These are phyloP conservation scores for Limosa lapponica DNA, from an alignment of 2,797 vertebrate genomes.

Conservation along the genomic window DNA sequence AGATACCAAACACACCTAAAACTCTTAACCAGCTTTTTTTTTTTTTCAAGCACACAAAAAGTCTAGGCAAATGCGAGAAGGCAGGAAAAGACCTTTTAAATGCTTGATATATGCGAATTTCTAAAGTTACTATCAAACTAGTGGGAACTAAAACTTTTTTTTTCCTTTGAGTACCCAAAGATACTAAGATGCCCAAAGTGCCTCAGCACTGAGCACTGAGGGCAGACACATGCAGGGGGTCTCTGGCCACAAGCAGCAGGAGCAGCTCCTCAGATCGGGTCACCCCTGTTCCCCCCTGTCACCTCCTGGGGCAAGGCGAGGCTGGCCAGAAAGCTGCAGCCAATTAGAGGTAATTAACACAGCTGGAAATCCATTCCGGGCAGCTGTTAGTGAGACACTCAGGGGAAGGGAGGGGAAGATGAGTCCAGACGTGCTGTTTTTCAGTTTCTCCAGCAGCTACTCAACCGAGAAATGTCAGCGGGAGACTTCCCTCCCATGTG, in stretches of 20 bases:
- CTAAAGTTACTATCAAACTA: not conserved
- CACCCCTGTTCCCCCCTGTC: not conserved
- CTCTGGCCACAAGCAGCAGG: not conserved
- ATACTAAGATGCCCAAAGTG: not conserved
- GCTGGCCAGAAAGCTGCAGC: not conserved
- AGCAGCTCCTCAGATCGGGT: not conserved
- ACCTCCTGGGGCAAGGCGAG: not conserved
- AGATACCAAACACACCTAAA: not conserved
- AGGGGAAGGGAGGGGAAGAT: not conserved
- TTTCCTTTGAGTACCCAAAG: not conserved
- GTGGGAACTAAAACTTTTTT: not conserved
- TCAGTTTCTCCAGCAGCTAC: not conserved
- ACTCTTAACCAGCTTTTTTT: not conserved
- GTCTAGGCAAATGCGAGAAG: too few relatives aligned
- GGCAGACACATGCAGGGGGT: not conserved
- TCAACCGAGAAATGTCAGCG: not conserved
- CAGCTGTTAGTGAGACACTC: not conserved
- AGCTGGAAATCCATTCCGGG: not conserved
- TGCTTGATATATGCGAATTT: not conserved
- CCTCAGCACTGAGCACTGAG: not conserved
- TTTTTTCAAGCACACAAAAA: not conserved
- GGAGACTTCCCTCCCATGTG: not conserved
- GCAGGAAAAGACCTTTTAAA: too few relatives aligned
- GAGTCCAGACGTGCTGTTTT: not conserved
- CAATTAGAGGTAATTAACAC: slow-evolving; percentile 5